These are phyloP conservation scores for Antigone vipio DNA, from an alignment of 2,113 vertebrate genomes.

Conservation along the genomic window DNA sequence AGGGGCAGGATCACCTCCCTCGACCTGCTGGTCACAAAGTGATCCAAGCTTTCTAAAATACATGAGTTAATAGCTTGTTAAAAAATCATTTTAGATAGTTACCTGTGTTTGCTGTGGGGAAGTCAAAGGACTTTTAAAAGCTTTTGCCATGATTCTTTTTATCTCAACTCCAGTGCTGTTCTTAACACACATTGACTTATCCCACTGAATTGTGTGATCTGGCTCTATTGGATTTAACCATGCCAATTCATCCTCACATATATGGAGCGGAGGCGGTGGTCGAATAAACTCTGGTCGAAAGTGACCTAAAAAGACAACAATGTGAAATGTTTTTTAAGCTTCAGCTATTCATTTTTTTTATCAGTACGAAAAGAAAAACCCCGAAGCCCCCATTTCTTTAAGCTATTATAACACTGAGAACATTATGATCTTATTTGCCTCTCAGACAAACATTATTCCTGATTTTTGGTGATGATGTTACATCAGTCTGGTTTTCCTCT, in stretches of 20 bases:
- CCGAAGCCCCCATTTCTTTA: neutral
- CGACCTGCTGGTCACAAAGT: neutral
- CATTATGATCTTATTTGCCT: neutral
- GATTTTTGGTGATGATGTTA: neutral
- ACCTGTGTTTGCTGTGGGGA: constrained; percentile 95
- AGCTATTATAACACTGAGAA: neutral
- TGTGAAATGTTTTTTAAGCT: neutral
- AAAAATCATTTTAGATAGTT: neutral
- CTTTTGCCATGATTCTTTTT: constrained; percentile 97
- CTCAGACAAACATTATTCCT: neutral
- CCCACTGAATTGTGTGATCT: constrained; percentile 92
- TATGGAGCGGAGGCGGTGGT: constrained; percentile 90
- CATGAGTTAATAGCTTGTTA: neutral
- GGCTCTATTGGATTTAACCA: constrained; percentile 97
- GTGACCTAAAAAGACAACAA: constrained; percentile 80
- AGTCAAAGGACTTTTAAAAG: constrained; percentile 96
- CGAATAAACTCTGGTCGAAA: constrained; percentile 97
- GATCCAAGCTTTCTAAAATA: neutral
- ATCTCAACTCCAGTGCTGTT: constrained; percentile 96
- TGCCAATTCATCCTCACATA: constrained; percentile 93
- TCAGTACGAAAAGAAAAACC: neutral
- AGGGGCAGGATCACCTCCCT: too few relatives aligned
- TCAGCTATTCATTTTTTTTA: neutral
- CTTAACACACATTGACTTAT: constrained; percentile 96
- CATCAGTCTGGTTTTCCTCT: neutral